These are phyloP conservation scores for Julus scandinavius DNA, from an alignment of 2,888 invertebrate genomes.

Conservation along the genomic window DNA sequence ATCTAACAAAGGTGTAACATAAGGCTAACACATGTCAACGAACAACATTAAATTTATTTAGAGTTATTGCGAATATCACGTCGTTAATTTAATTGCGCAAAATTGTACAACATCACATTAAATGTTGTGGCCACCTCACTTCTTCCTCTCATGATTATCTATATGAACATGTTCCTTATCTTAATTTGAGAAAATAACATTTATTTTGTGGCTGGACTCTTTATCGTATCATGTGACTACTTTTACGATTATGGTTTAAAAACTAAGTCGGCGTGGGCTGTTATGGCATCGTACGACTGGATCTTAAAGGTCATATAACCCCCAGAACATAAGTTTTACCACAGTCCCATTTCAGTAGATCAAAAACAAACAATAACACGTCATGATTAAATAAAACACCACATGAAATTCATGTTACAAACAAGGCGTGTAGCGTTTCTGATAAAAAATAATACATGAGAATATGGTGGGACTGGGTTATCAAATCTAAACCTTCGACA, in stretches of 20 bases:
- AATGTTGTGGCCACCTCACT: too few relatives aligned
- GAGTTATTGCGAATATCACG: neutral
- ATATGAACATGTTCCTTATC: neutral
- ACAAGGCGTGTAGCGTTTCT: too few relatives aligned
- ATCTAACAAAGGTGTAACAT: neutral
- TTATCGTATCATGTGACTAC: neutral
- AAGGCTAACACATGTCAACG: neutral
- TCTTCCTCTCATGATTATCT: neutral
- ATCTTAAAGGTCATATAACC: slow-evolving; percentile 3
- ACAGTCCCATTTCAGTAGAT: neutral
- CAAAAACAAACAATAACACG: neutral
- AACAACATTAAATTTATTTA: neutral
- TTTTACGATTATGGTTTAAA: neutral
- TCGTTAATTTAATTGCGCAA: neutral
- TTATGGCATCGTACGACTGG: neutral
- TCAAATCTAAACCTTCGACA: too few relatives aligned
- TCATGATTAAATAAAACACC: neutral
- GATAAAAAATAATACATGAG: too few relatives aligned
- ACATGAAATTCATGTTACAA: too few relatives aligned
- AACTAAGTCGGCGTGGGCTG: neutral
- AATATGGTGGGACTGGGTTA: too few relatives aligned
- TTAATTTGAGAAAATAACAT: neutral
- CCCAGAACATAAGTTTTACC: neutral
- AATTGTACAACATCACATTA: too few relatives aligned
- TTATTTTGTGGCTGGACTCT: neutral